Base-by-base conservation (phyloP, 2,113 vertebrate species). In the Amazona guildingii region DNA sequence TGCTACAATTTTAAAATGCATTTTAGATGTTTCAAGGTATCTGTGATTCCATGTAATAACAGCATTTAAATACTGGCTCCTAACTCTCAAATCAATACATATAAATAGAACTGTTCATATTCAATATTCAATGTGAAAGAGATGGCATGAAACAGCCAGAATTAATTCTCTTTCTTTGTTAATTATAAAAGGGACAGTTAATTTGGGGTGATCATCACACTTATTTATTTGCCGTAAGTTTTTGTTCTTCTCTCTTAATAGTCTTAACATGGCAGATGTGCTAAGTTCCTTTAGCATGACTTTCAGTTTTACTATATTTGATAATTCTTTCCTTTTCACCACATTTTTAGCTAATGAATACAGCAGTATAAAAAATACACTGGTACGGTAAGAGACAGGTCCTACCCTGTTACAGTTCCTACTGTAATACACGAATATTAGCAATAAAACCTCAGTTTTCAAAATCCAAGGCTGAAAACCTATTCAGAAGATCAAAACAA, bases 161-260 rank as follows among this genome's bases (percentile, higher is more conserved):
- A 92, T 74, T 78, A 83, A 85, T 92, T 92, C 91, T 21, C 46
- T 77, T 93, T 79, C 43, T 81, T 75, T 93, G 75, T 48, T 59
- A 52, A 83, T 48, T 84, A 64, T 8, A 88, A 80, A 85, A 5
- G 20, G 88, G 43, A 74, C 77, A 35, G 54, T 72, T 96, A 89
- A 89, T 95, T 86, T 81, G n/a, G 39, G 8, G 37, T 33, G 5
- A 54, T 44, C 4, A 3, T 76, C 37, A 90, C 49, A 85, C 37
- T 69, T 86, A 68, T 68, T 90, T 91, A 66, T 83, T 81, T 92
- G 54, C 33, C 63, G 6, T 57, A 91, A 72, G 21, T 70, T 83
- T 94, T 80, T 3, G 8, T 69, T 84, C 35, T 80, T 77, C 61
- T 73, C 35, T 87, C 41, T 64, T 44, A 87, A 37, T 25, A 83